A percentile compares a stretch with the other conserved stretches of the same genome.
Conservation (phyloP, 53 echinoderm and acorn worm species). For the Crossaster papposus region DNA sequence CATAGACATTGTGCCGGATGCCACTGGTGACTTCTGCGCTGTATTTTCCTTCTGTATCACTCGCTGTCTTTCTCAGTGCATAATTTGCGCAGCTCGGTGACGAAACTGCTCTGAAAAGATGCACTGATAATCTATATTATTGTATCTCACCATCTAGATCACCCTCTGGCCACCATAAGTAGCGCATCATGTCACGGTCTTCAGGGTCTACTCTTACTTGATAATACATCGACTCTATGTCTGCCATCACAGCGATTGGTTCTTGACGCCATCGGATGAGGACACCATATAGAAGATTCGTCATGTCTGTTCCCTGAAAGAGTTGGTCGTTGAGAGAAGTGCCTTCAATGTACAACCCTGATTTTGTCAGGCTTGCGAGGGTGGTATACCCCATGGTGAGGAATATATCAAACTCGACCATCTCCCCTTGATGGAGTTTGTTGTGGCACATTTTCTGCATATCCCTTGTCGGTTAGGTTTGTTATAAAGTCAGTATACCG, state of each 20-base stretch:
- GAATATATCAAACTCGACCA: slow-evolving; percentile 56
- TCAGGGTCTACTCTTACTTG: slow-evolving; percentile 31
- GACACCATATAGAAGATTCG: slow-evolving; percentile 48
- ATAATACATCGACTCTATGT: slow-evolving; percentile 61
- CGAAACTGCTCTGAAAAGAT: slow-evolving; percentile 18
- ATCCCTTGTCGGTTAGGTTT: slow-evolving; percentile 45
- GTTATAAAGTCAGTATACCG: slow-evolving; percentile 64
- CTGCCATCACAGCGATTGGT: slow-evolving; percentile 43
- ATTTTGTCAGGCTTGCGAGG: slow-evolving; percentile 50
- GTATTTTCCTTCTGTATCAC: slow-evolving; percentile 9
- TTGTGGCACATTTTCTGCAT: slow-evolving; percentile 62
- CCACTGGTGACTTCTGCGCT: neutral
- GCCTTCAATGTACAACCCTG: slow-evolving; percentile 40
- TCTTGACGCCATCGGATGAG: slow-evolving; percentile 48
- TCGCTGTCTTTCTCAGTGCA: slow-evolving; percentile 36
- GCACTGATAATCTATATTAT: slow-evolving; percentile 52
- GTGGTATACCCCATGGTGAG: slow-evolving; percentile 60
- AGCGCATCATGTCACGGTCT: slow-evolving; percentile 51
- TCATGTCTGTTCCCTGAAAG: slow-evolving; percentile 41
- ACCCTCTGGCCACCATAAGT: slow-evolving; percentile 61
- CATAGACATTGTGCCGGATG: slow-evolving; percentile 66
- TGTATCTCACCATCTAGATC: slow-evolving; percentile 7
- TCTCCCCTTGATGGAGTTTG: neutral
- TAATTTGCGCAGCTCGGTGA: slow-evolving; percentile 47
- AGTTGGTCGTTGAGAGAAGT: slow-evolving; percentile 53